Percentiles rank a stretch among this genome's conserved stretches.
Conservation (phyloP, 1,140 invertebrate species). For the Venustaconcha ellipsiformis region DNA sequence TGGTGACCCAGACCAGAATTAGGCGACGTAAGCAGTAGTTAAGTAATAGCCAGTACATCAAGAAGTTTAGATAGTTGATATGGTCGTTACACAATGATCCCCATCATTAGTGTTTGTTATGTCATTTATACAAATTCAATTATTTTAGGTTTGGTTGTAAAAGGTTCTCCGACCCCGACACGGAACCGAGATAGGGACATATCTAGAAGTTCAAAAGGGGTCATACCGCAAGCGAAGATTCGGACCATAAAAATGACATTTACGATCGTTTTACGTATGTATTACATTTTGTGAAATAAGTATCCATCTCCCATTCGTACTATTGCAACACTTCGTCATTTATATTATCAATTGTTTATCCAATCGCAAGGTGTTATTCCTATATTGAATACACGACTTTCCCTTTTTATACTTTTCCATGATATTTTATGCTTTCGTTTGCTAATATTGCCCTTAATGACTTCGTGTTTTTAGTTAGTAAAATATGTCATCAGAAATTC, state of each 20-base stretch:
- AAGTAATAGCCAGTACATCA: no score
- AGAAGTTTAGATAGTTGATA: no score
- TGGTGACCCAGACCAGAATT: no score
- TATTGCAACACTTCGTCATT: constrained; percentile 65
- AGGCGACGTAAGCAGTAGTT: no score
- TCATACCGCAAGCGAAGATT: constrained; percentile 94
- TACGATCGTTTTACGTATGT: constrained; percentile 91
- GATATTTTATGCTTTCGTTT: no score
- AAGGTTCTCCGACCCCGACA: constrained; percentile 4
- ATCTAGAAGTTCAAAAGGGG: constrained; percentile 73
- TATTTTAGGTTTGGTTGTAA: neutral
- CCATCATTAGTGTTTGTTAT: no score
- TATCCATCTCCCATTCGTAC: neutral
- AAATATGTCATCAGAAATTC: no score
- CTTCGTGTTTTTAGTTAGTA: no score
- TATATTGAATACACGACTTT: neutral
- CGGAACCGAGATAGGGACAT: constrained; percentile 12
- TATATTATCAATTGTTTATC: neutral
- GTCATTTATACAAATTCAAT: no score
- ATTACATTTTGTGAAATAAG: neutral
- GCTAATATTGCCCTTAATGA: no score
- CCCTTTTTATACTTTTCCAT: neutral
- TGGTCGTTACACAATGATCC: no score
- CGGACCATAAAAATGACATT: constrained; percentile 99
- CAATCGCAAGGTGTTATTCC: neutral